A percentile compares a stretch with the other conserved stretches of the same genome.
Evolutionary conservation across 2,113 vertebrate genomes (phyloP).

Genomic region (Chionodraco myersi): DNA sequence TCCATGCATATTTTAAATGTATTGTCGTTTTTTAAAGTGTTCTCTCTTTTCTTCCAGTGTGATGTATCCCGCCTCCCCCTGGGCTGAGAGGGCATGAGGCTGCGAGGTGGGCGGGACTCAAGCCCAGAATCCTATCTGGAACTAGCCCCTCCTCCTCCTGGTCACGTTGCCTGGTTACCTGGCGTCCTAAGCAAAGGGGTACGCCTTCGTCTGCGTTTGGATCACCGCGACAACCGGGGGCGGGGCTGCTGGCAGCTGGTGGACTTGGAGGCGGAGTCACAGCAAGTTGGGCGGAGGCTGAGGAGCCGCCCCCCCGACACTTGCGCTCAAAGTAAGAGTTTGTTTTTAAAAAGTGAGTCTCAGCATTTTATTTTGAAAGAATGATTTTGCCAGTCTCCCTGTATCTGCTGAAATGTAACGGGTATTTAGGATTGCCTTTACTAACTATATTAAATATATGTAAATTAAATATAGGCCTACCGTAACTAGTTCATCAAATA

Average conservation of each 20-base stretch:
- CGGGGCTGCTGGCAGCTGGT: slow-evolving; percentile 79
- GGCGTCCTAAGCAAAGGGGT: slow-evolving; percentile 72
- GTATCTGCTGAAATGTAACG: background rate
- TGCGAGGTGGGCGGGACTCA: slow-evolving; percentile 69
- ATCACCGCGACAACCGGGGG: slow-evolving; percentile 69
- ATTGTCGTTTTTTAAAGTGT: background rate
- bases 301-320: slow-evolving; percentile 41
- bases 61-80: slow-evolving; percentile 50
- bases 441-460: too few relatives aligned
- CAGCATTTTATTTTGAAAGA: background rate
- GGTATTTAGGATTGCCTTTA: background rate
- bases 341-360: background rate
- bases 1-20: background rate
- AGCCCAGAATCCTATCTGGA: slow-evolving; percentile 28
- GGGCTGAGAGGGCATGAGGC: slow-evolving; percentile 75
- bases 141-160: slow-evolving; percentile 38
- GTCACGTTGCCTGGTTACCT: slow-evolving; percentile 71
- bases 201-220: slow-evolving; percentile 75
- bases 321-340: slow-evolving; percentile 69
- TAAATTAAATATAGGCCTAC: too few relatives aligned
- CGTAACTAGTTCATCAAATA: background rate
- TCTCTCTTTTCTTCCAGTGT: slow-evolving; percentile 49
- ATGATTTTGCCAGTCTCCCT: background rate
- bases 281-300: slow-evolving; percentile 24
- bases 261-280: slow-evolving; percentile 62